These are phyloP conservation scores for Chironomus tentans DNA, from an alignment of 2,888 invertebrate species.

Conservation along the genomic window DNA sequence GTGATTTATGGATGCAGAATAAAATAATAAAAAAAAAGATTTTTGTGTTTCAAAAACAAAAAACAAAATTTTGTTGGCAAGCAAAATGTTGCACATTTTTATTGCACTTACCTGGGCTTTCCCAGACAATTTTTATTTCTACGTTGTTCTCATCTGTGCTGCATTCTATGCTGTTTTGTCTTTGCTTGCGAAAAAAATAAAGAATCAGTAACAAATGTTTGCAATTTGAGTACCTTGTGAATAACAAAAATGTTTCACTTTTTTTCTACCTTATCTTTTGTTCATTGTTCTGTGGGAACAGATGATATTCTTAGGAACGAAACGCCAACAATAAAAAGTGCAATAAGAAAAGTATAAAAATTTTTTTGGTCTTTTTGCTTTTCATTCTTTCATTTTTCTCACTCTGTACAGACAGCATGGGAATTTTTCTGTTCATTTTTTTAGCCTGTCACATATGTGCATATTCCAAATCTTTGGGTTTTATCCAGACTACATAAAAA, in stretches of 20 bases:
- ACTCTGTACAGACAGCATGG: not conserved
- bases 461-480: no score
- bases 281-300: constrained; percentile 4
- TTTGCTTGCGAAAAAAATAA: not conserved
- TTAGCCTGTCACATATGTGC: not conserved
- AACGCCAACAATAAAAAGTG: constrained; percentile 7
- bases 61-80: no score
- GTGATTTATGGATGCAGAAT: not conserved
- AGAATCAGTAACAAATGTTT: not conserved
- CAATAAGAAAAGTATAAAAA: not conserved
- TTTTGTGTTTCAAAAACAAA: no score
- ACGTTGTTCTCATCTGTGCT: not conserved
- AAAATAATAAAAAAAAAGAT: no score
- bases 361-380: not conserved
- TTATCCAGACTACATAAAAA: no score
- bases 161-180: not conserved
- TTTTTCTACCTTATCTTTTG: not conserved
- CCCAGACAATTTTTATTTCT: not conserved
- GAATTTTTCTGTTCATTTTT: no score
- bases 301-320: not conserved
- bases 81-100: constrained; percentile 15
- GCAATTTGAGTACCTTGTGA: constrained; percentile 14
- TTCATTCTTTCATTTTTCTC: not conserved
- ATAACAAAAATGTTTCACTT: not conserved
- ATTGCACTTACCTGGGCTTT: constrained; percentile 21